A percentile compares a stretch with the other conserved stretches of the same genome.
Evolutionary conservation across 1,140 invertebrate genomes (phyloP).

Genomic region (Trialeurodes vaporariorum): DNA sequence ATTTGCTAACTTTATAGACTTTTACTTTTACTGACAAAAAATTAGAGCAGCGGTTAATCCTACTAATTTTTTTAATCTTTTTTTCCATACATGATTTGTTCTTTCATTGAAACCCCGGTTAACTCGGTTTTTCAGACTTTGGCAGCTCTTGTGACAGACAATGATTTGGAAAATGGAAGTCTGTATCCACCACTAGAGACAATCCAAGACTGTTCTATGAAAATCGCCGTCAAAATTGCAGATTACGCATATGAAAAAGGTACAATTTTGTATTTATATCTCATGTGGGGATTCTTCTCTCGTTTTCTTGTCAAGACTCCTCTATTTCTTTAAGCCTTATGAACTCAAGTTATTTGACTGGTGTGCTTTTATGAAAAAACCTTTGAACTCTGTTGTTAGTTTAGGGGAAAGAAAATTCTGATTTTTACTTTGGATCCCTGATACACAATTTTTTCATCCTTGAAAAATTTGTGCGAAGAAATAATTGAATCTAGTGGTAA

Average conservation of each 20-base stretch:
- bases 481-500: no score
- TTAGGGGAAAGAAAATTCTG: no score
- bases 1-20: no score
- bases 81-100: no score
- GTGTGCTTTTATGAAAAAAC: background rate
- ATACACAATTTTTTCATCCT: no score
- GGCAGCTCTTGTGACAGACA: slow-evolving; percentile 67
- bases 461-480: no score
- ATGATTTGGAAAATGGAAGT: slow-evolving; percentile 73
- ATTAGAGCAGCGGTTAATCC: no score
- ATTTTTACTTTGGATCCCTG: no score
- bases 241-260: slow-evolving; percentile 80
- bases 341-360: background rate
- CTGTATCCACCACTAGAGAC: slow-evolving; percentile 87
- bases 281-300: background rate
- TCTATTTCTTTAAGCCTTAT: slow-evolving; percentile 2
- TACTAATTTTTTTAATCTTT: no score
- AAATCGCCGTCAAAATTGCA: slow-evolving; percentile 73
- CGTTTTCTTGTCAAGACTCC: background rate
- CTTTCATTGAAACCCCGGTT: background rate
- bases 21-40: no score
- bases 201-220: slow-evolving; percentile 77
- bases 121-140: slow-evolving; percentile 37
- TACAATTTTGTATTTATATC: slow-evolving; percentile 29
- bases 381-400: no score